Evolutionary conservation across 2,113 vertebrate species (phyloP).

Genomic region (Siniperca chuatsi): DNA sequence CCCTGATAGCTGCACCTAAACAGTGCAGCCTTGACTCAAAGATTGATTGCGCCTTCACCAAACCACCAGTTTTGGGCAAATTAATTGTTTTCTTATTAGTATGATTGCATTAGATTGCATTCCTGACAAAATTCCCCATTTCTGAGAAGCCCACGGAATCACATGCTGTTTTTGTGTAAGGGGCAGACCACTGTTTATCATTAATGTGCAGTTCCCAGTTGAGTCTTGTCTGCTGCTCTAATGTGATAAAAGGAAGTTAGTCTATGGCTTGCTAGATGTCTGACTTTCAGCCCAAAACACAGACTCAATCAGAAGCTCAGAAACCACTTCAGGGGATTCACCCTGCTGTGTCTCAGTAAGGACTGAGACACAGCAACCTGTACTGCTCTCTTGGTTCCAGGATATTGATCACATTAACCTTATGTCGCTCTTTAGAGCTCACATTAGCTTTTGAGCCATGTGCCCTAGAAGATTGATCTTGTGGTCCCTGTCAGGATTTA

Average conservation of each 20-base stretch:
- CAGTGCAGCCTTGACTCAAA: background rate
- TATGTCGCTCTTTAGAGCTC: slow-evolving; percentile 33
- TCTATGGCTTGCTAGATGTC: slow-evolving; percentile 65
- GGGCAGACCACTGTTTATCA: slow-evolving; percentile 73
- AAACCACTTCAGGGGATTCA: slow-evolving; percentile 59
- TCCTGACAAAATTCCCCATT: slow-evolving; percentile 67
- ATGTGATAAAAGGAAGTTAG: slow-evolving; percentile 78
- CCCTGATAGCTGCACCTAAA: slow-evolving; percentile 24
- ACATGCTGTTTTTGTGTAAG: slow-evolving; percentile 77
- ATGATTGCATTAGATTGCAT: slow-evolving; percentile 80
- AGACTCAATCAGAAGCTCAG: slow-evolving; percentile 65
- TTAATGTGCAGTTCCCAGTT: slow-evolving; percentile 68
- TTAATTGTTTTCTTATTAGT: slow-evolving; percentile 77
- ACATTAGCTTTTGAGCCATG: slow-evolving; percentile 44
- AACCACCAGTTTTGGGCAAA: slow-evolving; percentile 48
- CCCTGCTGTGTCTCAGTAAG: slow-evolving; percentile 25
- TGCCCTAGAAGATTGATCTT: slow-evolving; percentile 17
- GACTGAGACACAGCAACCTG: background rate
- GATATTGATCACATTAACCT: slow-evolving; percentile 61
- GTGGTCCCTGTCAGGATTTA: slow-evolving; percentile 19
- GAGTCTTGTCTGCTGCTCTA: slow-evolving; percentile 69
- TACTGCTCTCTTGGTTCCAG: slow-evolving; percentile 23
- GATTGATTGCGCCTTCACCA: background rate
- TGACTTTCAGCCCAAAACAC: slow-evolving; percentile 57
- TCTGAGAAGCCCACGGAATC: slow-evolving; percentile 64